These are phyloP conservation scores for Sciurus carolinensis DNA, from an alignment of 2,797 vertebrate species.

Conservation along the genomic window DNA sequence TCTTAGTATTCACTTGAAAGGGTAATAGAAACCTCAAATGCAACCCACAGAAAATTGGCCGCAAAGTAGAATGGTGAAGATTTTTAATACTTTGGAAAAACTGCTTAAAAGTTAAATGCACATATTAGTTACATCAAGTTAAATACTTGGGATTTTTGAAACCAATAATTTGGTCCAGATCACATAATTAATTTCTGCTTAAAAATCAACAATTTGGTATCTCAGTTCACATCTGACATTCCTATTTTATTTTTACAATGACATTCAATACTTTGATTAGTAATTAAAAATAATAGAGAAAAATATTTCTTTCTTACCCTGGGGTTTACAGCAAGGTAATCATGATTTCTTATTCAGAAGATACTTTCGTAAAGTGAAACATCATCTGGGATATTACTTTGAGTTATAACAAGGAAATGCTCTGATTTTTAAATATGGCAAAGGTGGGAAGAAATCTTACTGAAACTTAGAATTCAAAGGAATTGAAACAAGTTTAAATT, in stretches of 20 bases:
- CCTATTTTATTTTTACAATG: constrained; percentile 79
- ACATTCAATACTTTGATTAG: constrained; percentile 77
- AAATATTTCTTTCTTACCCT: constrained; percentile 69
- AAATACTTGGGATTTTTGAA: constrained; percentile 75
- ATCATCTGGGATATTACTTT: constrained; percentile 53
- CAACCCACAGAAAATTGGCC: background rate
- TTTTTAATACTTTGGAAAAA: constrained; percentile 61
- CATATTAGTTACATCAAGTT: constrained; percentile 68
- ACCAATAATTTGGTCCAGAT: constrained; percentile 69
- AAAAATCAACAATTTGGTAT: constrained; percentile 77
- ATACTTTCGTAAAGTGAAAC: constrained; percentile 63
- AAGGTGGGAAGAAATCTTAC: constrained; percentile 37
- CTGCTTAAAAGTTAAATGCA: constrained; percentile 59
- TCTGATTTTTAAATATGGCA: constrained; percentile 50
- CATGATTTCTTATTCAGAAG: constrained; percentile 67
- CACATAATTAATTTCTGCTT: constrained; percentile 74
- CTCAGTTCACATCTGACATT: constrained; percentile 75
- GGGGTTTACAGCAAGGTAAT: constrained; percentile 69
- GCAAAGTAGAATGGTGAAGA: constrained; percentile 35
- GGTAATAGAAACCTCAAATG: background rate
- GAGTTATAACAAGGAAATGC: constrained; percentile 66
- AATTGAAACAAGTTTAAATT: constrained; percentile 65
- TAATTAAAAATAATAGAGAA: constrained; percentile 75
- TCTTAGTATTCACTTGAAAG: constrained; percentile 32
- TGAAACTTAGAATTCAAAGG: constrained; percentile 64